phyloP scores from a whole-genome alignment of 2,113 vertebrate species.

The Felis chaus region DNA sequence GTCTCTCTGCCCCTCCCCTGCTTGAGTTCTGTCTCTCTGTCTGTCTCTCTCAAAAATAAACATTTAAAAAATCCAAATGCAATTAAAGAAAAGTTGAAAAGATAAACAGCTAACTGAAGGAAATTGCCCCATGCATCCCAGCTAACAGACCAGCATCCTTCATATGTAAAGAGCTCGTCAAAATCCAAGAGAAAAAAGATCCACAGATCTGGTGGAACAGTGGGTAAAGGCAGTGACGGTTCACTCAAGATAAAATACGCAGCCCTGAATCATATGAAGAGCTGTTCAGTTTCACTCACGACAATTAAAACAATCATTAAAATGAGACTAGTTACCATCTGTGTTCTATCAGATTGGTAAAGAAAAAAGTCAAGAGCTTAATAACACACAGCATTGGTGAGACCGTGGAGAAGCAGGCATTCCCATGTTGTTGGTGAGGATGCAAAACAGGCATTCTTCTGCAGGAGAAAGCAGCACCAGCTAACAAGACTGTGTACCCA shows the following conservation, averaged over 20 bases:
- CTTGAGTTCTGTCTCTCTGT: too few relatives aligned
- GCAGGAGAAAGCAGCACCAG: accelerated
- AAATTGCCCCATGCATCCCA: background rate
- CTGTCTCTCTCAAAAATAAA: too few relatives aligned
- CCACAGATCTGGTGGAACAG: background rate
- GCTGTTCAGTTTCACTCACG: background rate
- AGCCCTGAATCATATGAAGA: background rate
- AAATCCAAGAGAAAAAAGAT: too few relatives aligned
- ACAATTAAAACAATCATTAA: background rate
- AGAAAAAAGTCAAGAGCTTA: background rate
- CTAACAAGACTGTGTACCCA: accelerated
- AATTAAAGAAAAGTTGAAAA: background rate
- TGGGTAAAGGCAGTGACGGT: background rate
- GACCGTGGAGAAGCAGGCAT: background rate
- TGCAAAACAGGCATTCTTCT: accelerated
- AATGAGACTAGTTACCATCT: background rate
- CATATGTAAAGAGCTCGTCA: background rate
- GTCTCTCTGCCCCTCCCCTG: too few relatives aligned
- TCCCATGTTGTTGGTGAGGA: accelerated
- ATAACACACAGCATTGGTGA: accelerated
- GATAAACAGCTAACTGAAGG: background rate
- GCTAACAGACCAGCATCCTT: too few relatives aligned
- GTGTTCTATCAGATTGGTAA: background rate
- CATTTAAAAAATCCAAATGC: background rate
- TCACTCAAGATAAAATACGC: background rate